These are phyloP conservation scores for Smittia sp. DNA, from an alignment of 2,888 invertebrate species.

Conservation along the genomic window DNA sequence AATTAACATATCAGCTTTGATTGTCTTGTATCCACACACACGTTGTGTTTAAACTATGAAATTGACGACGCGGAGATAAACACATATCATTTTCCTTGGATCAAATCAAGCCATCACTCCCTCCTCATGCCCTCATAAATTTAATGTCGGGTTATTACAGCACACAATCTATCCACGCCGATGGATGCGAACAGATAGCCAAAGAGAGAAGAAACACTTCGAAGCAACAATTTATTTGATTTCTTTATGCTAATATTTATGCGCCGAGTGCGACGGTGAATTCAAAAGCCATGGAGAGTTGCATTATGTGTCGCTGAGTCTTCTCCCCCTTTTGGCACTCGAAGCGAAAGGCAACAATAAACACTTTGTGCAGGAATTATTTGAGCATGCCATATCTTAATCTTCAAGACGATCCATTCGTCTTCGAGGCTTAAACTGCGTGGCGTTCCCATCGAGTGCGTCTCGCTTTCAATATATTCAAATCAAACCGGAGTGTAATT, in stretches of 20 bases:
- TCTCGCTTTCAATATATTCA: conserved; percentile 10
- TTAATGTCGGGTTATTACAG: neutral
- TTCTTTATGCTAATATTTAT: conserved; percentile 8
- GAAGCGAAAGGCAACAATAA: neutral
- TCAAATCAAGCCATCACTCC: neutral
- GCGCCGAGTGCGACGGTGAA: neutral
- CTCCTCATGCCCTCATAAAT: neutral
- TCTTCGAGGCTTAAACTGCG: neutral
- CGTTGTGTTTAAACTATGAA: neutral
- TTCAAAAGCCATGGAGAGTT: neutral
- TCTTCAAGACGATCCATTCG: conserved; percentile 4
- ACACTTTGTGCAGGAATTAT: neutral
- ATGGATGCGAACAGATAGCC: no score
- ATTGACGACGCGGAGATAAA: conserved; percentile 1
- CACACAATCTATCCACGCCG: neutral
- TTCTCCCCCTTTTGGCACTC: neutral
- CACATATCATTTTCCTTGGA: neutral
- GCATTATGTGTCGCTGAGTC: neutral
- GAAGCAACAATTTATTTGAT: neutral
- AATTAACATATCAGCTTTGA: conserved; percentile 18
- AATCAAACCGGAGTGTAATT: conserved; percentile 6
- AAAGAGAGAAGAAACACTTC: no score
- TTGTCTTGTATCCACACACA: neutral
- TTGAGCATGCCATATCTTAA: conserved; percentile 33
- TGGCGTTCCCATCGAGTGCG: neutral